Evolutionary conservation across 2,888 invertebrate genomes (phyloP), one percentile per base, ranked within the genome.

Genomic region (Spodoptera picta): DNA sequence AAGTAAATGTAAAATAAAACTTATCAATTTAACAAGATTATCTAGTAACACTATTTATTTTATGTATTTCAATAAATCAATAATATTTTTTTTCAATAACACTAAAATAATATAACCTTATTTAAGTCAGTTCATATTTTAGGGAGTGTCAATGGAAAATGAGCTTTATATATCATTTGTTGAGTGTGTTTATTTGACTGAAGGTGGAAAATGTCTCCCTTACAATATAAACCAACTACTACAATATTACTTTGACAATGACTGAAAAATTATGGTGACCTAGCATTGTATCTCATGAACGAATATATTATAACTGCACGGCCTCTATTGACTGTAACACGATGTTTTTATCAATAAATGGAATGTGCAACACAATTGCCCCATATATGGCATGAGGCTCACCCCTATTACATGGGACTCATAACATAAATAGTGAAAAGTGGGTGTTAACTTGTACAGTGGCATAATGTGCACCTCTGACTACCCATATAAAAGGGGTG

Each of bases 21-120:
- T 58, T 62, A 66, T 58, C 43, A 62, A 75, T 72, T 61, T 62
- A 60, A 75, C 58, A 63, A 45, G 57, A 61, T 59, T 64, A n/a
- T 61, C 19, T 65, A 69, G 63, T 41, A 65, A 57, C 50, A 60
- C 50, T 60, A 59, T 23, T 52, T 14, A 54, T 71, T 71, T 58
- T 36, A 46, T 23, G 36, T 7, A 36, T 60, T 53, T 57, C 24
- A 23, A 53, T 46, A 23, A 41, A 58, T 41, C 14, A 53, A 47
- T 68, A 55, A 51, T 69, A 74, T 48, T 23, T 60, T 36, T 36
- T 52, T 53, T 51, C 62, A 65, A 61, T 56, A 67, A 23, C 43
- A 31, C 75, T 74, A 71, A 70, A 6, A 49, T 55, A 60, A 51
- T 54, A 57, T 73, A 45, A 57, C 45, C 47, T 55, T 69, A 74